A percentile compares a stretch with the other conserved stretches of the same genome.
Evolutionary conservation across 2,888 invertebrate genomes (phyloP).

Genomic region (Arctia plantaginis): DNA sequence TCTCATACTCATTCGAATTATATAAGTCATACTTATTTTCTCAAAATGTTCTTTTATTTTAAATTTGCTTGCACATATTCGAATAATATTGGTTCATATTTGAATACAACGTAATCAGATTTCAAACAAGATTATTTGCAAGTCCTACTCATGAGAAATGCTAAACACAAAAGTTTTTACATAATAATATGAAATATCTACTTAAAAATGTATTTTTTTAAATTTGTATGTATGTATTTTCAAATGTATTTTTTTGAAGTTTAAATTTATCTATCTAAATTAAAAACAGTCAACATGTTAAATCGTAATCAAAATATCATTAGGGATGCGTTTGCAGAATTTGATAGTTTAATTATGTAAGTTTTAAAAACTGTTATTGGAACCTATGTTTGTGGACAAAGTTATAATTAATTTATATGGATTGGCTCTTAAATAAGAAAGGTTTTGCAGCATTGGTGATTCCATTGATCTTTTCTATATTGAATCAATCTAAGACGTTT

Average conservation of each 20-base stretch:
- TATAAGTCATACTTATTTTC: not conserved
- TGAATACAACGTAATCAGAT: not conserved
- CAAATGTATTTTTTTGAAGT: too few species aligned
- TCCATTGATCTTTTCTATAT: not conserved
- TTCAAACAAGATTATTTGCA: too few species aligned
- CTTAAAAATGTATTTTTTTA: slow-evolving; percentile 19
- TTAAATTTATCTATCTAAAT: slow-evolving; percentile 33
- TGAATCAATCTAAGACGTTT: not conserved
- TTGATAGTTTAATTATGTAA: not conserved
- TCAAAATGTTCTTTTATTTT: not conserved
- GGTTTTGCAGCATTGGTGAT: not conserved
- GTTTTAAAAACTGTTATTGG: slow-evolving; percentile 10
- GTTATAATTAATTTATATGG: not conserved
- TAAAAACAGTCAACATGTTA: slow-evolving; percentile 31
- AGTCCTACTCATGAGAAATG: slow-evolving; percentile 4
- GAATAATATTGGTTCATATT: not conserved
- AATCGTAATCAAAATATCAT: not conserved
- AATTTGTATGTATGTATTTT: too few species aligned
- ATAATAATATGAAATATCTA: slow-evolving; percentile 25
- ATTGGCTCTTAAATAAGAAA: not conserved
- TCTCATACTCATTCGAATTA: slow-evolving; percentile 33
- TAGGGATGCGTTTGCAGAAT: slow-evolving; percentile 1
- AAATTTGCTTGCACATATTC: not conserved
- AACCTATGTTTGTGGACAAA: too few species aligned
- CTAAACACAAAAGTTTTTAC: slow-evolving; percentile 24